Conservation (phyloP, 2,113 vertebrate species). For the Passer domesticus region DNA sequence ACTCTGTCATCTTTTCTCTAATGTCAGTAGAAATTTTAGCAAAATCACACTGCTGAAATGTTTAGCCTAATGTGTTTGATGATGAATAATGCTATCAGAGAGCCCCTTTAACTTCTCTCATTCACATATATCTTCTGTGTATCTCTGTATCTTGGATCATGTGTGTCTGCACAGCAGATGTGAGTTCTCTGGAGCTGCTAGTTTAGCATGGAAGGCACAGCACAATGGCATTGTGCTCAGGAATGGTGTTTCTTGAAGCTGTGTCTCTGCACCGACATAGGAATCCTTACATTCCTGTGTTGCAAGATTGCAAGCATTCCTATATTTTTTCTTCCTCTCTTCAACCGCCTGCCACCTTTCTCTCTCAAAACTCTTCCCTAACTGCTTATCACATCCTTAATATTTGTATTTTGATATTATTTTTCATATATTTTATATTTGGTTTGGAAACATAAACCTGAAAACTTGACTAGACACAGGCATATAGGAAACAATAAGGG, state of each 20-base stretch:
- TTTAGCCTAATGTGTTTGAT: neutral
- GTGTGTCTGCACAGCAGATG: neutral
- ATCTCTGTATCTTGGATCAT: neutral
- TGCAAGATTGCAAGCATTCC: neutral
- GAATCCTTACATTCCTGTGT: neutral
- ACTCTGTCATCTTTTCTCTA: neutral
- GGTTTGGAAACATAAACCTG: neutral
- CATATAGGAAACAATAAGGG: neutral
- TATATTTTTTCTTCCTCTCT: neutral
- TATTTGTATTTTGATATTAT: neutral
- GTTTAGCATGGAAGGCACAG: neutral
- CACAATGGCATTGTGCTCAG: neutral
- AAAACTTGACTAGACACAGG: neutral
- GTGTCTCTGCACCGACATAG: accelerated
- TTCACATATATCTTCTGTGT: neutral
- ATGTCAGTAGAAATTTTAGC: neutral
- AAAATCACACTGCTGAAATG: neutral
- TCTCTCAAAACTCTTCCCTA: neutral
- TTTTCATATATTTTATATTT: neutral
- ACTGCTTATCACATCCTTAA: neutral
- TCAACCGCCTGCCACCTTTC: neutral
- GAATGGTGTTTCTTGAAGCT: neutral
- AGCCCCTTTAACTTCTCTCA: neutral
- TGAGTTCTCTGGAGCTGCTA: neutral
- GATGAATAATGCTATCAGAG: neutral